Conservation (phyloP, 2,888 invertebrate species). For the Pollenia labialis region DNA sequence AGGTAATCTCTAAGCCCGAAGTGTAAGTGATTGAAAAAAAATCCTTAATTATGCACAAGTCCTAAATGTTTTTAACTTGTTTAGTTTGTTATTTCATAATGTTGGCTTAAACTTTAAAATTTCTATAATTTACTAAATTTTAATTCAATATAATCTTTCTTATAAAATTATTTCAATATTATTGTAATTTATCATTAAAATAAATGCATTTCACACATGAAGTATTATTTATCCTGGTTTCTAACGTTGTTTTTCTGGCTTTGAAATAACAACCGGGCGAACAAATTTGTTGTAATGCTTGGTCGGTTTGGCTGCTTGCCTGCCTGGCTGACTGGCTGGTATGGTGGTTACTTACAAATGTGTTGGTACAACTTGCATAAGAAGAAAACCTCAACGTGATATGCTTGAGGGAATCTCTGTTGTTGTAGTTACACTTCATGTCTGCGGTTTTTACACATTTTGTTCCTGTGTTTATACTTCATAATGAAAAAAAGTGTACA, state of each 20-base stretch:
- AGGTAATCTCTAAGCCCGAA: conserved; percentile 24
- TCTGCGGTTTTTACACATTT: conserved; percentile 73
- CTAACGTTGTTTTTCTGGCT: conserved; percentile 16
- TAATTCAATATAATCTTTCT: not conserved
- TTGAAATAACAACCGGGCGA: conserved; percentile 39
- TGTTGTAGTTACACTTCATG: conserved; percentile 73
- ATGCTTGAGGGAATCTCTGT: conserved; percentile 72
- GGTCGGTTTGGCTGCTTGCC: conserved; percentile 26
- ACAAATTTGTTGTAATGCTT: conserved; percentile 57
- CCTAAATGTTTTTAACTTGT: no score
- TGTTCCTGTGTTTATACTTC: conserved; percentile 64
- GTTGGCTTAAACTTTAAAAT: not conserved
- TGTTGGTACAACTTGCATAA: conserved; percentile 47
- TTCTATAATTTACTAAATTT: not conserved
- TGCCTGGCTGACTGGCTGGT: conserved; percentile 20
- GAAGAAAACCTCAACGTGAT: conserved; percentile 70
- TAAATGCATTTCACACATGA: conserved; percentile 65
- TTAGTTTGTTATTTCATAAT: no score
- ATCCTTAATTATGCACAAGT: not conserved
- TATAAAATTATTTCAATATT: conserved; percentile 48
- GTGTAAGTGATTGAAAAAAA: not conserved
- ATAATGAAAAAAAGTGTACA: conserved; percentile 37
- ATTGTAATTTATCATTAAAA: conserved; percentile 53
- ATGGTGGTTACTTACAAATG: conserved; percentile 19
- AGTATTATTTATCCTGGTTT: conserved; percentile 28